A percentile compares a stretch with the other conserved stretches of the same genome.
Evolutionary conservation across 1,140 invertebrate species (phyloP).

Genomic region (Prorops nasuta): DNA sequence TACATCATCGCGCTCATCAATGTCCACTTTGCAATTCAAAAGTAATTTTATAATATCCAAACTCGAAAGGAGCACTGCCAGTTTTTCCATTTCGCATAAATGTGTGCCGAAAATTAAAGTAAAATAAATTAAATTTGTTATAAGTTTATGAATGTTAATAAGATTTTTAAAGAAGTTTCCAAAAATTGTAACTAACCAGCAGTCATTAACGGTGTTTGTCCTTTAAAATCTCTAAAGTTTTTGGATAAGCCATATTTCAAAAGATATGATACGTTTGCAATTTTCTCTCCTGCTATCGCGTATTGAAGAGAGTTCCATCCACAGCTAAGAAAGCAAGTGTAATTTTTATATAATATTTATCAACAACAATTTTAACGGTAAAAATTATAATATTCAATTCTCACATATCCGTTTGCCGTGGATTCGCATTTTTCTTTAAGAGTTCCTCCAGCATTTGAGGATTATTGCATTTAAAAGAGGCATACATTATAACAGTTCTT

Average conservation of each 20-base stretch:
- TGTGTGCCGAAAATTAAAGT: not conserved
- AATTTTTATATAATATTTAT: not conserved
- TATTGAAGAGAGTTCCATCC: conserved; percentile 27
- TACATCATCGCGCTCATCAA: conserved; percentile 15
- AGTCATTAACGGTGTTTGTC: conserved; percentile 32
- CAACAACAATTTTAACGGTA: not conserved
- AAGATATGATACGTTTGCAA: conserved; percentile 42
- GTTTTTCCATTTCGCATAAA: not conserved
- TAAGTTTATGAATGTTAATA: too few species aligned
- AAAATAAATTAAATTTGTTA: too few species aligned
- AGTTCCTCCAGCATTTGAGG: conserved; percentile 21
- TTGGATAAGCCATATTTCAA: conserved; percentile 43
- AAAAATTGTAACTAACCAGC: conserved; percentile 16
- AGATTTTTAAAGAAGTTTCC: not conserved
- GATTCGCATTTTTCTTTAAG: conserved; percentile 23
- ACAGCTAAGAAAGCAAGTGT: conserved; percentile 13
- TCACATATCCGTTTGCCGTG: conserved; percentile 19
- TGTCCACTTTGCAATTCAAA: conserved; percentile 22
- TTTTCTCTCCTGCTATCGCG: conserved; percentile 20
- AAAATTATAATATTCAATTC: not conserved
- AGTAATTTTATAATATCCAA: conserved; percentile 20
- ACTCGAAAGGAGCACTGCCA: conserved; percentile 27
- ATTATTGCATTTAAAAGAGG: conserved; percentile 14
- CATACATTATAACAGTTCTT: conserved; percentile 29
- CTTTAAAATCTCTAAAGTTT: conserved; percentile 26